These are phyloP conservation scores for Esperia sulphurella DNA, from an alignment of 2,888 invertebrate genomes.

Conservation along the genomic window DNA sequence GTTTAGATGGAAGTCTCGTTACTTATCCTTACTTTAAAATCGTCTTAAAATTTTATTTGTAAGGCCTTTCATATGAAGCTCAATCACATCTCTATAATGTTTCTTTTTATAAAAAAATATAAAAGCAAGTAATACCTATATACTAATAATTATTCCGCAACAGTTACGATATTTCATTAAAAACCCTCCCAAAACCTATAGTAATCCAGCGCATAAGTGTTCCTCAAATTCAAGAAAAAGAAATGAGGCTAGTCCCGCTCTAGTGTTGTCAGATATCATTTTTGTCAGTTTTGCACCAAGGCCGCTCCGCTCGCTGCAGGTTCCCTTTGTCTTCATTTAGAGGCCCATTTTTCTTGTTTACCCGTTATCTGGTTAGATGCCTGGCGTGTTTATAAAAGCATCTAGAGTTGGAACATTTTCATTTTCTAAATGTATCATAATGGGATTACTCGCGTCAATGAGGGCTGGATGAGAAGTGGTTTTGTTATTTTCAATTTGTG, in stretches of 20 bases:
- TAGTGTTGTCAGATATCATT: conserved; percentile 45
- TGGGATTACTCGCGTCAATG: conserved; percentile 22
- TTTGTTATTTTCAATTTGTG: conserved; percentile 7
- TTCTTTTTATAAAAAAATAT: no score
- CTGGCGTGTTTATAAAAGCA: conserved; percentile 15
- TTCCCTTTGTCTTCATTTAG: conserved; percentile 62
- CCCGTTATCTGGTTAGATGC: conserved; percentile 32
- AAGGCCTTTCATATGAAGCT: no score
- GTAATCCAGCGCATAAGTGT: conserved; percentile 11
- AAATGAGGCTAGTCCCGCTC: conserved; percentile 21
- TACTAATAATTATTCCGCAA: no score
- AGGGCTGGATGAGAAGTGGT: conserved; percentile 8
- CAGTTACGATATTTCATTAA: no score
- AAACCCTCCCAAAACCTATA: not conserved
- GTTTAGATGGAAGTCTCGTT: no score
- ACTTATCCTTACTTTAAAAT: no score
- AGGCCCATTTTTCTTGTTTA: conserved; percentile 60
- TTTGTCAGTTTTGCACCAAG: conserved; percentile 39
- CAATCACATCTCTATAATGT: no score
- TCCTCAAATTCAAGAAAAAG: conserved; percentile 31
- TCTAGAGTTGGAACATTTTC: conserved; percentile 16
- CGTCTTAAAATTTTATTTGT: no score
- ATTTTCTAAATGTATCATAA: conserved; percentile 27
- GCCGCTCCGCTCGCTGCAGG: conserved; percentile 18
- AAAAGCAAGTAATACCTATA: no score